Evolutionary conservation across 1,140 invertebrate genomes (phyloP).

Genomic region (Magallana gigas): DNA sequence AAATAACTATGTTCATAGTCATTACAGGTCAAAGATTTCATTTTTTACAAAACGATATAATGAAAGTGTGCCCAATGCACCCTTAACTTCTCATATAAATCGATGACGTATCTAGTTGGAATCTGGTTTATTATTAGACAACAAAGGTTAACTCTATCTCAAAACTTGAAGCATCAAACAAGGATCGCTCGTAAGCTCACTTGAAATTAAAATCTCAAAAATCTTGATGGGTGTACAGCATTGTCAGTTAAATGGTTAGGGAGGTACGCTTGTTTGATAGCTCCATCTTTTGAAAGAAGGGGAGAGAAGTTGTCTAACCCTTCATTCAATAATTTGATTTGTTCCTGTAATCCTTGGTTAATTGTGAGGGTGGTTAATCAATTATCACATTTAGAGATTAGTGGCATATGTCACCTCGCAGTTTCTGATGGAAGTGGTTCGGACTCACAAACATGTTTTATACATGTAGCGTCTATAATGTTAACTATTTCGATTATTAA

Average conservation of each 20-base stretch:
- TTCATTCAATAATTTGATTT: neutral
- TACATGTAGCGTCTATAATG: no score
- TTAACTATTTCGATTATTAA: no score
- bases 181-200: neutral
- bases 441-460: no score
- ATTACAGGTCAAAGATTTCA: slow-evolving; percentile 27
- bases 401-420: neutral
- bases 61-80: slow-evolving; percentile 19
- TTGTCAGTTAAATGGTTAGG: neutral
- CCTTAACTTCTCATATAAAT: slow-evolving; percentile 29
- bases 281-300: neutral
- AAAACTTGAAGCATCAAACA: neutral
- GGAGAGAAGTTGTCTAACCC: neutral
- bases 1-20: slow-evolving; percentile 13
- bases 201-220: slow-evolving; percentile 8
- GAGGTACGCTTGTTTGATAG: neutral
- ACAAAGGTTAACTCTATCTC: slow-evolving; percentile 21
- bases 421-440: neutral
- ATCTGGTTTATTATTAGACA: slow-evolving; percentile 31
- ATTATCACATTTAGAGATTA: neutral
- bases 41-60: slow-evolving; percentile 7
- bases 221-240: neutral
- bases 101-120: neutral
- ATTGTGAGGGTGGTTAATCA: neutral
- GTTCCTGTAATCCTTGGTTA: neutral